These are phyloP conservation scores for Drosophila recens DNA, from an alignment of 2,888 invertebrate species.

Conservation along the genomic window DNA sequence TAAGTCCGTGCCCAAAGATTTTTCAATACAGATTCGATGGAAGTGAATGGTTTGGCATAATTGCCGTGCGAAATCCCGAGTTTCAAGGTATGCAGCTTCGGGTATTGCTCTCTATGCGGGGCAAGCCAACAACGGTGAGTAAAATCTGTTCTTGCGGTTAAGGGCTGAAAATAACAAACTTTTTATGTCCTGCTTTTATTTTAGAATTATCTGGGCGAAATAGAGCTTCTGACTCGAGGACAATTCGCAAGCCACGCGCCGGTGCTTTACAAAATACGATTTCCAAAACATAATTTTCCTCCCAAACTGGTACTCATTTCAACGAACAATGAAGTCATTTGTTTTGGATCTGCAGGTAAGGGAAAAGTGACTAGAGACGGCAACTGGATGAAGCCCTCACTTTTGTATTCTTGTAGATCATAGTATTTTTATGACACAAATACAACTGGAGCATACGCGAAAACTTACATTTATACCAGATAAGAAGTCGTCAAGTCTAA, in stretches of 20 bases:
- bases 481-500: constrained; percentile 42
- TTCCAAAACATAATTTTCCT: constrained; percentile 87
- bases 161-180: not conserved
- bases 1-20: constrained; percentile 83
- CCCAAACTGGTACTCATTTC: constrained; percentile 87
- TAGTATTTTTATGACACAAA: constrained; percentile 83
- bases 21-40: constrained; percentile 85
- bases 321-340: constrained; percentile 87
- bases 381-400: not conserved
- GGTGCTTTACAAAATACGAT: constrained; percentile 87
- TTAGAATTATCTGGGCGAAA: constrained; percentile 87
- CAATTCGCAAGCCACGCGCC: constrained; percentile 82
- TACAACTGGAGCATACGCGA: constrained; percentile 83
- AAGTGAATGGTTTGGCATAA: constrained; percentile 84
- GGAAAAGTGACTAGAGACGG: not conserved
- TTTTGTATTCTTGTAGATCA: constrained; percentile 66
- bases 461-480: constrained; percentile 80
- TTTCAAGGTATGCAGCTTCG: constrained; percentile 77
- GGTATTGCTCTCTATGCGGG: constrained; percentile 82
- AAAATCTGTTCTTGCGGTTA: not conserved
- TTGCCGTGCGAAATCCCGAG: constrained; percentile 83
- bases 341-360: constrained; percentile 87
- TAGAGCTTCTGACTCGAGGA: constrained; percentile 86
- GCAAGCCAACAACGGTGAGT: constrained; percentile 83
- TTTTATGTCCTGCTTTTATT: not conserved